Base-by-base conservation (phyloP, 2,797 vertebrate species). In the Rachycentron canadum region DNA sequence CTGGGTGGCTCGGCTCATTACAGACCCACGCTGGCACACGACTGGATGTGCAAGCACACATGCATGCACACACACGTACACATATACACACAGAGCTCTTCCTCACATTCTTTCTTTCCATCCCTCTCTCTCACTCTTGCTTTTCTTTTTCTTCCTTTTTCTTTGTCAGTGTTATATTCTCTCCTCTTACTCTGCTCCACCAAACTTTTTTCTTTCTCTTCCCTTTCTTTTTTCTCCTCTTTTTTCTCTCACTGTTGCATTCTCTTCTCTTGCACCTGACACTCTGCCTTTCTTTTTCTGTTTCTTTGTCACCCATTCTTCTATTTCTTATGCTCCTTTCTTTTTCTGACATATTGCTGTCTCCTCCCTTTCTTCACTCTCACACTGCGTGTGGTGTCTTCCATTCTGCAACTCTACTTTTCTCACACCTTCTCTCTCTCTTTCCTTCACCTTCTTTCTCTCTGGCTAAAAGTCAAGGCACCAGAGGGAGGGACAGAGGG, bases 1-100 rank as follows among this genome's bases (percentile, higher is more conserved):
- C 79, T 89, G 88, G 91, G 91, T 94, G 94, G 91, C 91, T 94
- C 92, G 81, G 93, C 95, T 95, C 94, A 95, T 95, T 95, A 95
- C 93, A 91, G 93, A 91, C 78, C 87, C 84, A 88, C 81, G 84
- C 86, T 89, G 86, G 73, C 71, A 76, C 53, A 17, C 64, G 10
- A 75, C 57, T 70, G 71, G 58, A 61, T 13, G 25, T 53, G 43
- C 61, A 8, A 30, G 0, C 65, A 16, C 49, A 12, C 40, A 9
- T 66, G 38, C 32, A 4, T 53, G 21, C 57, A 28, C n/a, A 26
- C 65, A 38, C 43, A 11, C 41, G 40, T 23, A 5, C 30, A 26
- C 47, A 12, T 55, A 25, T 38, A 43, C 57, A 34, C 43, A 64
- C 34, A 52, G 13, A 53, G 5, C 30, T 43, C 47, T 67, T 47